Percentiles rank a stretch among this genome's conserved stretches.
These are phyloP conservation scores for Eptatretus burgeri DNA, from an alignment of 2,113 vertebrate species.

Conservation along the genomic window DNA sequence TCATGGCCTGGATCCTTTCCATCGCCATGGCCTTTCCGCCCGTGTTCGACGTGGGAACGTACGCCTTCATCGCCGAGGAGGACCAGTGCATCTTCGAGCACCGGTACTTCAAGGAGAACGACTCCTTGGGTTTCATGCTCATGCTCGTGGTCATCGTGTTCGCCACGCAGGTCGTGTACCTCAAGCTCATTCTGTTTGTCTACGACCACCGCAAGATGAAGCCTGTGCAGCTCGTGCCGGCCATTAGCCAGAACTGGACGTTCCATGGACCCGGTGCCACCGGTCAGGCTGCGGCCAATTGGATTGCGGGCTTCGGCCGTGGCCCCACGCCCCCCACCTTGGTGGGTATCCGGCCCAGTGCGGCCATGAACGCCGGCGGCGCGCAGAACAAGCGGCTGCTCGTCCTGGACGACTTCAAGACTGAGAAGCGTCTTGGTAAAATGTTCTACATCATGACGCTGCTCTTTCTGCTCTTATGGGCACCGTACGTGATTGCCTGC, in stretches of 20 bases:
- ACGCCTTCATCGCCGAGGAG: constrained; percentile 91
- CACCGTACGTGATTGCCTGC: constrained; percentile 89
- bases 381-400: constrained; percentile 24
- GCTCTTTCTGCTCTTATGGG: constrained; percentile 92
- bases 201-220: constrained; percentile 99
- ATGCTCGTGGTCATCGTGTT: constrained; percentile 91
- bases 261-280: constrained; percentile 92
- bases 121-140: constrained; percentile 98
- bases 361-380: constrained; percentile 26
- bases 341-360: constrained; percentile 55
- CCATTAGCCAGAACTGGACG: constrained; percentile 99
- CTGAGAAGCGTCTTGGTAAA: constrained; percentile 97
- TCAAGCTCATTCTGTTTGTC: constrained; percentile 99
- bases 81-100: constrained; percentile 99
- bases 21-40: constrained; percentile 98
- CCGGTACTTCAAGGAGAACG: constrained; percentile 90
- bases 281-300: constrained; percentile 91
- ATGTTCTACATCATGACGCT: constrained; percentile 99
- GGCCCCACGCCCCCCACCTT: constrained; percentile 72
- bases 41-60: constrained; percentile 88
- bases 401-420: constrained; percentile 97
- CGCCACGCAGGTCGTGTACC: constrained; percentile 99
- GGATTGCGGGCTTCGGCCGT: constrained; percentile 89
- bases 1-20: constrained; percentile 98
- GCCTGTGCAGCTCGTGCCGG: constrained; percentile 96